Evolutionary conservation across 2,888 invertebrate genomes (phyloP).

Genomic region (Gisinianus flammeolus): DNA sequence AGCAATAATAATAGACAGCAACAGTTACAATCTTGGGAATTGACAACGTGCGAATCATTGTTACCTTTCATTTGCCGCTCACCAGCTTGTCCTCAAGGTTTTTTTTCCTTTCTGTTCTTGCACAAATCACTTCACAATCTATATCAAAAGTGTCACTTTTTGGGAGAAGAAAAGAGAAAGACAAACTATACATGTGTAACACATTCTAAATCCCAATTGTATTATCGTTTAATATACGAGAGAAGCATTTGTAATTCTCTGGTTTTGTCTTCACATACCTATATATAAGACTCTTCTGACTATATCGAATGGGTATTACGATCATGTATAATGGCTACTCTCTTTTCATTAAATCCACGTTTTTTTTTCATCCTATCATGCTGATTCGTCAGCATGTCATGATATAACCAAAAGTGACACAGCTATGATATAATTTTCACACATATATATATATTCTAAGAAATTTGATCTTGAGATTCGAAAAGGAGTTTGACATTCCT

Average conservation of each 20-base stretch:
- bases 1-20: constrained; percentile 56
- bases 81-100: constrained; percentile 84
- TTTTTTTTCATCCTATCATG: constrained; percentile 4
- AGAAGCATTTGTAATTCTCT: no score
- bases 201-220: no score
- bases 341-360: not conserved
- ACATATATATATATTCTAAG: not conserved
- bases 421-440: not conserved
- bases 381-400: constrained; percentile 20
- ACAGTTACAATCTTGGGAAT: constrained; percentile 86
- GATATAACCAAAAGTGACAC: not conserved
- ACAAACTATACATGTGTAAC: not conserved
- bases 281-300: no score
- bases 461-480: not conserved
- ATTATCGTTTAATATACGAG: no score
- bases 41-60: constrained; percentile 91
- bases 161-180: no score
- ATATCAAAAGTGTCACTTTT: not conserved
- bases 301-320: no score
- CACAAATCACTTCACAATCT: not conserved
- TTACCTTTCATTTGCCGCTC: constrained; percentile 93
- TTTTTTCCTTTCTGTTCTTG: constrained; percentile 46
- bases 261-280: no score
- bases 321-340: not conserved
- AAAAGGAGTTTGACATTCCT: not conserved